Percentiles rank a stretch among this genome's conserved stretches.
Evolutionary conservation across 2,888 invertebrate genomes (phyloP).

Genomic region (Polietes domitor): DNA sequence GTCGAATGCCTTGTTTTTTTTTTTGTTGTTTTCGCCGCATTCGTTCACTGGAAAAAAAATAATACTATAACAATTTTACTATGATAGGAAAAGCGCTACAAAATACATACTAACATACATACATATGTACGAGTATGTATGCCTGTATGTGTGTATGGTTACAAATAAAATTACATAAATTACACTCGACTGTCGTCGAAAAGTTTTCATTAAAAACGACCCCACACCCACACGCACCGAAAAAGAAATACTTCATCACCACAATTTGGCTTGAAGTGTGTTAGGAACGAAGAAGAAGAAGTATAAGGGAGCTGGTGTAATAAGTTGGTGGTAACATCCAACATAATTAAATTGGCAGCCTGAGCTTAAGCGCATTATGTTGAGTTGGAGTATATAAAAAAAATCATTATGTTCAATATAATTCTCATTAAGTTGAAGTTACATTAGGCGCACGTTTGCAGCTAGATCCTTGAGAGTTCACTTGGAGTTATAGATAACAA

Average conservation of each 20-base stretch:
- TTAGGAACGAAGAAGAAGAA: background rate
- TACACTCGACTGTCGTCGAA: constrained; percentile 26
- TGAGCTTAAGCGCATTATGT: too few relatives aligned
- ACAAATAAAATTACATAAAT: constrained; percentile 49
- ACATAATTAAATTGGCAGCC: too few relatives aligned
- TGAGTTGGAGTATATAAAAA: too few relatives aligned
- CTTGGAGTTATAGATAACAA: too few relatives aligned
- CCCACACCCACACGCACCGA: background rate
- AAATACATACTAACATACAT: too few relatives aligned
- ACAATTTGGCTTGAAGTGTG: background rate
- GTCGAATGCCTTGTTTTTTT: background rate
- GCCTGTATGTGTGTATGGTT: background rate
- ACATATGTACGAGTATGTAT: background rate
- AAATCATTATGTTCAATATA: too few relatives aligned
- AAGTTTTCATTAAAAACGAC: constrained; percentile 24
- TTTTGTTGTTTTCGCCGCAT: constrained; percentile 3
- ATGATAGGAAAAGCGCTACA: background rate
- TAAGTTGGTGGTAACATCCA: background rate
- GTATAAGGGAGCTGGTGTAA: background rate
- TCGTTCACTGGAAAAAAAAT: background rate
- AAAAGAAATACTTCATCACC: constrained; percentile 15
- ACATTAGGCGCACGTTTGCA: too few relatives aligned
- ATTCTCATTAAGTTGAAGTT: too few relatives aligned
- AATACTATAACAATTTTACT: constrained; percentile 32
- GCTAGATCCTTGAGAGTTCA: too few relatives aligned